Evolutionary conservation across 2,797 vertebrate genomes (phyloP), one percentile per base, ranked within the genome.

Genomic region (Mormyrus hasselquistii): DNA sequence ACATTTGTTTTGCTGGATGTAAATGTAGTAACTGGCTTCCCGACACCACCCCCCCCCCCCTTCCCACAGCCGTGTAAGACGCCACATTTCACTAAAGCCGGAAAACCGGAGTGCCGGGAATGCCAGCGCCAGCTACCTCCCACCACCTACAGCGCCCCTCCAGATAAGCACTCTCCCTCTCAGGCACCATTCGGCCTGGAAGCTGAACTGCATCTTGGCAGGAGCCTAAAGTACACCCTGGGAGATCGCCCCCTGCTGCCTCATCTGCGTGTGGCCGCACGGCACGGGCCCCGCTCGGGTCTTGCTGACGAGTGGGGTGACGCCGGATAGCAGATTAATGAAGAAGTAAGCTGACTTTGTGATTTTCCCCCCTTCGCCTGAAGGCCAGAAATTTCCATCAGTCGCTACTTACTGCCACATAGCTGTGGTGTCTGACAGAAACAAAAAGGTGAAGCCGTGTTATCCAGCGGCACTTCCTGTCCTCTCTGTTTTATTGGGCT

Each of bases 211-310:
- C 57, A 3, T 38, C 59, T 87, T 87, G 86, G 57, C 55, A 96
- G 95, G 96, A 96, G 94, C 95, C 95, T 96, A 96, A 96, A 96
- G 94, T 95, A 96, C 96, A 95, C 95, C 95, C 95, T 96, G 95
- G 95, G 95, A 93, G 94, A 94, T 93, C 94, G 95, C 94, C 92
- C 93, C 92, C 93, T n/a, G 89, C 92, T 93, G 93, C 92, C 92
- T 95, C 94, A 91, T 94, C 93, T 93, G 95, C 93, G 90, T 88
- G 41, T 62, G 90, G 93, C 44, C 65, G 0, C 65, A 69, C 10
- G 29, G 65, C 22, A 25, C 9, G 3, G 10, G 62, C 65, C 62
- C 62, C 62, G n/a, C 2, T 34, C 10, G 1, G 62, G 3, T 65
- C 62, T 3, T 9, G 9, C 62, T 29, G 9, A 65, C 2, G 2